Evolutionary conservation across 2,888 invertebrate species (phyloP), one percentile per base, ranked within the genome.

Genomic region (Lamellibrachia satsuma): DNA sequence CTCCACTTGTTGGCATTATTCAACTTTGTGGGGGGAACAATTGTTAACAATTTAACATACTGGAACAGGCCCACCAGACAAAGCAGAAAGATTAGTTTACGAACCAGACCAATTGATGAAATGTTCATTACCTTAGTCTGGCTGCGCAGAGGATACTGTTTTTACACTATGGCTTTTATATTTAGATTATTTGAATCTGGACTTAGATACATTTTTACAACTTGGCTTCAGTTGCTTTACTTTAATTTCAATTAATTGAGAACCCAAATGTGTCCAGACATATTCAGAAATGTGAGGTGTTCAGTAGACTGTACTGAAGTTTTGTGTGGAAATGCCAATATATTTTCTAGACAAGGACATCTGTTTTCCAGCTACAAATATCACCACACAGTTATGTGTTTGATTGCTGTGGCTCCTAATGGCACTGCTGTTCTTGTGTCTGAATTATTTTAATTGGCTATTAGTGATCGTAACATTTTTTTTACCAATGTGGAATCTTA

Each of bases 331-430:
- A 8, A 51, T 27, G 27, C 91, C 52, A 27, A 52, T 6, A 91
- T 8, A 27, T 91, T 91, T 91, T 27, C 91, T 91, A 52, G 52
- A 39, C 91, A 91, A 91, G 91, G 91, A 7, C 2, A 91, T 91
- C 27, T 91, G 91, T 9, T 51, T 91, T 91, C 91, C 27, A 51
- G 22, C 8, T 91, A 91, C 91, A 91, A 91, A 39, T 1, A 91
- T 39, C 15, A 91, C 39, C 11, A 11, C 15, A 91, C 91, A 91
- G 11, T 91, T 39, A 91, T 1, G 1, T 91, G 91, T 91, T 27
- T 91, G 27, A 39, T 91, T 11, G 91, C n/a, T n/a, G 39, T 91
- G 11, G 15, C 91, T 11, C 91, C 91, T n/a, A n/a, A 22, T n/a
- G 1, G 91, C 27, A 39, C n/a, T n/a, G 39, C 2, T 11, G 22